Base-by-base conservation (phyloP, 2,888 invertebrate species). In the Macaria liturata region DNA sequence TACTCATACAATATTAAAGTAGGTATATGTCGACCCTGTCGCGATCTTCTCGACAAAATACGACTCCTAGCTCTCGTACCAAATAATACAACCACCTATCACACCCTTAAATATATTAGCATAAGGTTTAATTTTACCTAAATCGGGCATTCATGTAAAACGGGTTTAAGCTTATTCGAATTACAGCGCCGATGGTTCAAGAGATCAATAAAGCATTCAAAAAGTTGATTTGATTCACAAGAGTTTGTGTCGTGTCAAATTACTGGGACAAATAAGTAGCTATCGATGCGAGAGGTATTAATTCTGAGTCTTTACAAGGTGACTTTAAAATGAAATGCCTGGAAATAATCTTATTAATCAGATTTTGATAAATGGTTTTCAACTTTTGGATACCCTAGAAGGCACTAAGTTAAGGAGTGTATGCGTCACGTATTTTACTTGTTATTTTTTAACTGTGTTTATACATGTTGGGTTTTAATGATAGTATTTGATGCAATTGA, bases 141-240 rank as follows among this genome's bases (percentile, higher is more conserved):
- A 6, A 3, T 7, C 0, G 32, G 31, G 8, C 3, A 47, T 51
- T 55, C 34, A 48, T 32, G 39, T 59, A 68, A 63, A 40, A 53
- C 71, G 66, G 72, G 72, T 57, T 48, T 51, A 62, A 62, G 73
- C 68, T 78, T 83, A 81, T 80, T 84, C 78, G 81, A 80, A 84
- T 84, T 81, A 83, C 80, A 80, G 72, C 72, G 69, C 75, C 70
- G 68, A 66, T 67, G 70, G 73, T 69, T 80, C 75, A 72, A 74
- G 75, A 78, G 76, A 76, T 80, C 83, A 83, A 84, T 84, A 83
- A 76, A 80, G 80, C 77, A 80, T 81, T 82, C 78, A 76, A 82
- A 80, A 81, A 82, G 78, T 80, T 76, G 80, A 80, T 83, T 81
- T 81, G 78, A 78, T 80, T 78, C 74, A 76, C 67, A 76, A 80